These are phyloP conservation scores for Muscicapa adusta DNA, from an alignment of 2,113 vertebrate species.

Conservation along the genomic window DNA sequence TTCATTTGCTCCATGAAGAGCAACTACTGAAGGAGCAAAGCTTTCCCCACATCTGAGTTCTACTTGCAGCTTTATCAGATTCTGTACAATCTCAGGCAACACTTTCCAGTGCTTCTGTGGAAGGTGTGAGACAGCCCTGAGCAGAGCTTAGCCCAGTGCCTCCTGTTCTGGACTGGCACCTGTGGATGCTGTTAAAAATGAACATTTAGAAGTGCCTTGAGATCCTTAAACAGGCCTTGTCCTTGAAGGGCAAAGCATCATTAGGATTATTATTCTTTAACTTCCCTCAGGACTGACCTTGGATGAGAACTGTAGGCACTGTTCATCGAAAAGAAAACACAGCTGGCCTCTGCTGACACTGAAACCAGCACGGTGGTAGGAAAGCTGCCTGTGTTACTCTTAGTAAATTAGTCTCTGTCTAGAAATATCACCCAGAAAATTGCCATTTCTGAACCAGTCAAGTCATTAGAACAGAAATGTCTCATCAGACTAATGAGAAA, in stretches of 20 bases:
- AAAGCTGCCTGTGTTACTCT: conserved; percentile 55
- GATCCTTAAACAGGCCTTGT: neutral
- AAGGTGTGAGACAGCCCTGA: neutral
- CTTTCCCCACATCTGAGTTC: neutral
- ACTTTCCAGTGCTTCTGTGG: neutral
- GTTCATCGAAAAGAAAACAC: conserved; percentile 55
- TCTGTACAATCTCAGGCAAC: neutral
- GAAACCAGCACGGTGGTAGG: conserved; percentile 14
- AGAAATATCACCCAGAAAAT: conserved; percentile 41
- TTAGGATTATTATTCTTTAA: conserved; percentile 32
- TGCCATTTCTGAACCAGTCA: neutral
- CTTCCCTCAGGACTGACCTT: conserved; percentile 6
- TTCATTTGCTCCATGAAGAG: neutral
- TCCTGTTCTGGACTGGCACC: neutral
- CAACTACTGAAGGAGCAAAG: neutral
- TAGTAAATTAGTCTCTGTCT: conserved; percentile 47
- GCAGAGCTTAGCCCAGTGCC: neutral
- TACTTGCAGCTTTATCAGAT: neutral
- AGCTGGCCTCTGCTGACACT: conserved; percentile 48
- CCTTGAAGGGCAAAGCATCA: neutral
- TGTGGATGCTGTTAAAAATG: neutral
- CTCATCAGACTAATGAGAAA: neutral
- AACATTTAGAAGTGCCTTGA: neutral
- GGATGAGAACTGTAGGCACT: conserved; percentile 38
- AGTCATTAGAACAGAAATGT: conserved; percentile 18